Evolutionary conservation across 2,113 vertebrate genomes (phyloP), one percentile per base, ranked within the genome.

Genomic region (Rousettus leschenaultii): DNA sequence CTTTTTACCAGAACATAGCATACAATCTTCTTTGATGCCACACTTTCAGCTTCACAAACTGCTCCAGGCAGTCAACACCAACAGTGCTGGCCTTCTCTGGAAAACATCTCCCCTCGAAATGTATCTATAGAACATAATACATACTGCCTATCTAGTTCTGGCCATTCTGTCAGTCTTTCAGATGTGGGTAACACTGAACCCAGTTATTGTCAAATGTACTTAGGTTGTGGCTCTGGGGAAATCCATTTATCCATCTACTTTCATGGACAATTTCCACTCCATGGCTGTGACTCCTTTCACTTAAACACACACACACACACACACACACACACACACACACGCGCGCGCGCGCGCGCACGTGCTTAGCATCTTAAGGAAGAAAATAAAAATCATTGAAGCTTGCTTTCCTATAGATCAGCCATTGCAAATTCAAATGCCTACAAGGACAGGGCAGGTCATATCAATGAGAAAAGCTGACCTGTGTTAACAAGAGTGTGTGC

Each of bases 211-310:
- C 9, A 10, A 73, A 74, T 14, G 53, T 5, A 57, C 51, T 83
- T n/a, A 45, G 45, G 35, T n/a, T 45, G 11, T 86, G 53, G 45
- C 24, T 61, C 53, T 59, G 21, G 8, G 7, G 30, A 95, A 93
- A 59, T 38, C 61, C 15, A 21, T 48, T 48, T 77, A 71, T 82
- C 43, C 78, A 59, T 3, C n/a, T 61, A 88, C 91, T 89, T 57
- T 92, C 68, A 86, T 35, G 24, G 40, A 66, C 13, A 43, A 82
- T 87, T 93, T 82, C 53, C 48, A 88, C 38, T 80, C 33, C 19
- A 35, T 86, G 55, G 51, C 57, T 55, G 8, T 45, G 30, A 59
- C 40, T 96, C 65, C 40, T 63, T 97, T 95, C 66, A 92, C 63
- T 84, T 55, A 19, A 40, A 79, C 89, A 74, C 48, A 45, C 45